phyloP scores from a whole-genome alignment of 2,888 invertebrate genomes.

The Protophormia terraenovae region DNA sequence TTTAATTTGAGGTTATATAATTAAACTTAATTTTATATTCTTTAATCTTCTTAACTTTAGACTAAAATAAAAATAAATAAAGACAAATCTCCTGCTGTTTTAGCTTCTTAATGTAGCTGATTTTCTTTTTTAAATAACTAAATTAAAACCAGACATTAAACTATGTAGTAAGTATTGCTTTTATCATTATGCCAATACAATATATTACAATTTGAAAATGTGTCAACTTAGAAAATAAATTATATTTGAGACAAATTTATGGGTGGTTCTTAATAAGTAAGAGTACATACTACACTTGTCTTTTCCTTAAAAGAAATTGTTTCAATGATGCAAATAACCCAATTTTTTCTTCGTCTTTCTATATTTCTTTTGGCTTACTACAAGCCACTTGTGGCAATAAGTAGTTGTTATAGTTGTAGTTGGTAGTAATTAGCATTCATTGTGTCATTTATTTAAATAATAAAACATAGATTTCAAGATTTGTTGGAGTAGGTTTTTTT shows the following conservation, averaged over 20 bases:
- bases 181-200: neutral
- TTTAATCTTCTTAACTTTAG: constrained; percentile 2
- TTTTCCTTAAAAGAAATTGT: constrained; percentile 3
- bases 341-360: neutral
- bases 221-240: constrained; percentile 3
- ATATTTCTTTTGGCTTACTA: neutral
- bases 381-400: constrained; percentile 29
- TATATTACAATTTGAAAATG: constrained; percentile 12
- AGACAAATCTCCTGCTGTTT: neutral
- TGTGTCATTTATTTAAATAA: constrained; percentile 6
- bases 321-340: constrained; percentile 32
- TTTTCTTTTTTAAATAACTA: neutral
- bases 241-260: neutral
- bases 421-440: constrained; percentile 49
- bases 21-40: neutral
- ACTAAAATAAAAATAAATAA: neutral
- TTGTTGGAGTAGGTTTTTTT: neutral
- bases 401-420: constrained; percentile 9
- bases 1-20: neutral
- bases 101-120: neutral
- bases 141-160: neutral
- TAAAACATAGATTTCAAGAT: neutral
- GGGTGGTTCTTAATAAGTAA: neutral
- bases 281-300: neutral
- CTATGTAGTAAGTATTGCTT: neutral